Conservation (phyloP, 1,140 invertebrate species). For the Drosophila triauraria region DNA sequence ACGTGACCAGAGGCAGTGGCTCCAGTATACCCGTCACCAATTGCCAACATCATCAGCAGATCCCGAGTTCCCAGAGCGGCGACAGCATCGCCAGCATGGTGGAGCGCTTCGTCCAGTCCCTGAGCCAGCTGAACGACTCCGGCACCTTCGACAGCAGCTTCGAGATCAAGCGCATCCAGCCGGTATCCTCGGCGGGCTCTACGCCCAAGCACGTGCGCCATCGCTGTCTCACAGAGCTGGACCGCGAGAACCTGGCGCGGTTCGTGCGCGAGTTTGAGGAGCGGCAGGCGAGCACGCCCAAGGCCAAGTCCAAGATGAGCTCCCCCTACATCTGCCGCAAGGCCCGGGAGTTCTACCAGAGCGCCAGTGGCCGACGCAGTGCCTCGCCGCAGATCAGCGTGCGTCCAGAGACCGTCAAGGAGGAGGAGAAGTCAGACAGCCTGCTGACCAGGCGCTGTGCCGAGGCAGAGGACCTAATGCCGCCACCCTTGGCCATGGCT, state of each 20-base stretch:
- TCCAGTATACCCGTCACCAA: conserved; percentile 23
- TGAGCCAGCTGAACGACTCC: conserved; percentile 79
- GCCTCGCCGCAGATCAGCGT: conserved; percentile 64
- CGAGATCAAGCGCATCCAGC: conserved; percentile 75
- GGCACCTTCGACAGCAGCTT: conserved; percentile 82
- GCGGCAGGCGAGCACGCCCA: conserved; percentile 58
- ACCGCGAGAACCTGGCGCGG: conserved; percentile 69
- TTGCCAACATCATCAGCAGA: not conserved
- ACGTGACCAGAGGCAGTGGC: conserved; percentile 11
- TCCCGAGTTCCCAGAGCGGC: conserved; percentile 11
- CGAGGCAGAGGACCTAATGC: conserved; percentile 71
- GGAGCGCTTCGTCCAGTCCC: conserved; percentile 75
- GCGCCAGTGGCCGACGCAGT: conserved; percentile 72
- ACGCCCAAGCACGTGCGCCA: conserved; percentile 40
- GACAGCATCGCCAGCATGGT: conserved; percentile 68
- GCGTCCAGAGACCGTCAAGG: conserved; percentile 17
- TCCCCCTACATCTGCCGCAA: conserved; percentile 71
- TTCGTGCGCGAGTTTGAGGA: conserved; percentile 79
- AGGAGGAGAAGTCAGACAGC: conserved; percentile 4
- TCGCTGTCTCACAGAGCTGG: conserved; percentile 76
- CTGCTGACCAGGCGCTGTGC: conserved; percentile 47
- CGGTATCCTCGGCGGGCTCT: conserved; percentile 25
- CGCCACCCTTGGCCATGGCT: conserved; percentile 65
- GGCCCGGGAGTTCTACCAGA: conserved; percentile 69
- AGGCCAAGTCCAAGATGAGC: conserved; percentile 57